A percentile compares a stretch with the other conserved stretches of the same genome.
Conservation (phyloP, 1,140 invertebrate genomes). For the Atta cephalotes region DNA sequence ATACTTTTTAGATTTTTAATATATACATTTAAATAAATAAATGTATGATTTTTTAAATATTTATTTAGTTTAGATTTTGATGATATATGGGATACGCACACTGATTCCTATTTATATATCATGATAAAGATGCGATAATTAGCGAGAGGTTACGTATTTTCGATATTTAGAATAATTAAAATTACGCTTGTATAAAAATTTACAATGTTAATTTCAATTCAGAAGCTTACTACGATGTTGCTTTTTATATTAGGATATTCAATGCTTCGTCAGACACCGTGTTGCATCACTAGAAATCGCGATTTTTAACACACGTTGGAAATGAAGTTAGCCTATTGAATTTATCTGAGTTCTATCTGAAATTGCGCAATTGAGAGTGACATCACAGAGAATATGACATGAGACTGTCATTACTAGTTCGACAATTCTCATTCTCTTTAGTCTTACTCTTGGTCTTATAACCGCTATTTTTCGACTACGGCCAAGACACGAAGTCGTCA, state of each 20-base stretch:
- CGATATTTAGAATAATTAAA: neutral
- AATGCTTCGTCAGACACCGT: neutral
- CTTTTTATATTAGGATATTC: neutral
- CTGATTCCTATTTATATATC: neutral
- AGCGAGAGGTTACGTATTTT: neutral
- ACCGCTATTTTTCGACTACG: conserved; percentile 55
- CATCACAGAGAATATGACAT: neutral
- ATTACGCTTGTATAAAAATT: neutral
- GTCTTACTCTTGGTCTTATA: neutral
- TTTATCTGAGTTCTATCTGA: neutral
- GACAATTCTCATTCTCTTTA: conserved; percentile 22
- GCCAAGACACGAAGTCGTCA: conserved; percentile 58
- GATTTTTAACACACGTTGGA: neutral
- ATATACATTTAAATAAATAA: neutral
- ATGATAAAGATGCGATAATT: neutral
- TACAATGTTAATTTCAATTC: neutral
- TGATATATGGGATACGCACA: too few species aligned
- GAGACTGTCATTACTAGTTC: neutral
- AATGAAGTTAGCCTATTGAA: neutral
- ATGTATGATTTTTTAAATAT: neutral
- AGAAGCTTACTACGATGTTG: neutral
- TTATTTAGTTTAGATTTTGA: too few species aligned
- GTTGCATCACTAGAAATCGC: neutral
- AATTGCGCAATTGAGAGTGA: neutral
- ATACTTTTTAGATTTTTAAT: neutral